Conservation (phyloP, 1,140 invertebrate species). For the Cheumatopsyche charites region DNA sequence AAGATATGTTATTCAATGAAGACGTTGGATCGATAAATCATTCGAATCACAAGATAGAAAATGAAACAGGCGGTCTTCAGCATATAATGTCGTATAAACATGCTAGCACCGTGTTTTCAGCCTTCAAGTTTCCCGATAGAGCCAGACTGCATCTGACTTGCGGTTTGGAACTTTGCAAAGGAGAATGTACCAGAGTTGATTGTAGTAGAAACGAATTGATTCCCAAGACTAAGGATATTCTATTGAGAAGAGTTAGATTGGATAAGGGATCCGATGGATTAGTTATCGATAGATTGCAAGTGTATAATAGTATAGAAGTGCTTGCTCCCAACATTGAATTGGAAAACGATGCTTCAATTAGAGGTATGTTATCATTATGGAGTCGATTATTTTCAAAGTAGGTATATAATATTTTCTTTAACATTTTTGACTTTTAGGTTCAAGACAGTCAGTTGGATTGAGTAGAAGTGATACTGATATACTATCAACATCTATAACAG, state of each 20-base stretch:
- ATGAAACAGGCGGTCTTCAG: constrained; percentile 53
- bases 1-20: constrained; percentile 51
- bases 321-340: constrained; percentile 74
- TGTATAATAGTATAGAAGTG: constrained; percentile 81
- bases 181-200: constrained; percentile 66
- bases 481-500: constrained; percentile 52
- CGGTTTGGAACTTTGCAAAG: constrained; percentile 70
- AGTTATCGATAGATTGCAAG: constrained; percentile 71
- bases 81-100: constrained; percentile 65
- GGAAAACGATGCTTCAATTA: constrained; percentile 63
- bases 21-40: constrained; percentile 42
- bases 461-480: constrained; percentile 38
- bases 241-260: constrained; percentile 57
- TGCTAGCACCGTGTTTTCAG: constrained; percentile 70
- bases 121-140: constrained; percentile 80
- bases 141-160: constrained; percentile 74
- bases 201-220: constrained; percentile 56
- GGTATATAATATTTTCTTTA: constrained; percentile 25
- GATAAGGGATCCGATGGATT: constrained; percentile 63
- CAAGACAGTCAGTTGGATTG: constrained; percentile 37
- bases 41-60: not conserved
- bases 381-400: too few relatives aligned
- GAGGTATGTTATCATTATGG: constrained; percentile 52
- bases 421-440: too few relatives aligned
- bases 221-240: constrained; percentile 57